Base-by-base conservation (phyloP, 2,888 invertebrate genomes). In the Ditylenchus weischeri region DNA sequence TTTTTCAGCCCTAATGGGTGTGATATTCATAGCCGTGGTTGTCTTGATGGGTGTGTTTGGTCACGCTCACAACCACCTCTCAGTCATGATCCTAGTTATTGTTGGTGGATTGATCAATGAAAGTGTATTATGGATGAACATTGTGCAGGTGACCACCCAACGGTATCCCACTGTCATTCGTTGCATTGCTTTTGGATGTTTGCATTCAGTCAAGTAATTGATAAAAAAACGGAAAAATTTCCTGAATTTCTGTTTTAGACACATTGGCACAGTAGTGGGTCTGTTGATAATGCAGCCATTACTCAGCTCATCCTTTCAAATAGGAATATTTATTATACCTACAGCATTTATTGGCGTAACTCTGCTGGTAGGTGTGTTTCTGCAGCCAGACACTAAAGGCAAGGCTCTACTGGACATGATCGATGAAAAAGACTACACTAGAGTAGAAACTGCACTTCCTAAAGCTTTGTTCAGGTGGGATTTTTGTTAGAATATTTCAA, bases 111-210 rank as follows among this genome's bases (percentile, higher is more conserved):
- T 78, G 79, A 78, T 79, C 70, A 79, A 78, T 59, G 79, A 78
- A 64, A 76, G 78, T 58, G 66, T 76, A 13, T 78, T 79, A 69
- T 78, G 78, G 78, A 80, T 80, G 72, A 79, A 79, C 68, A 79
- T 79, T 36, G 72, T 80, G 47, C 79, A 73, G 59, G 72, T 73
- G 35, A 80, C 79, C 5, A 73, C 79, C 21, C 79, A 76, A 66
- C 21, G 54, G 54, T 54, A 81, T 58, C 80, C 80, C 10, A 80
- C 80, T 11, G 80, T 80, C 48, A 77, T 80, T 60, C 68, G 80
- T 58, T 78, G 79, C 62, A 71, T 78, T 48, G 80, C 80, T 11
- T 81, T 80, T 66, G 80, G 80, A 38, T 77, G 72, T 61, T 68
- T 80, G 35, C 78, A 79, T 54, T 71, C 75, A 1, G 71, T 73